Evolutionary conservation across 2,113 vertebrate species (phyloP), one percentile per base, ranked within the genome.

Genomic region (Propithecus coquereli): DNA sequence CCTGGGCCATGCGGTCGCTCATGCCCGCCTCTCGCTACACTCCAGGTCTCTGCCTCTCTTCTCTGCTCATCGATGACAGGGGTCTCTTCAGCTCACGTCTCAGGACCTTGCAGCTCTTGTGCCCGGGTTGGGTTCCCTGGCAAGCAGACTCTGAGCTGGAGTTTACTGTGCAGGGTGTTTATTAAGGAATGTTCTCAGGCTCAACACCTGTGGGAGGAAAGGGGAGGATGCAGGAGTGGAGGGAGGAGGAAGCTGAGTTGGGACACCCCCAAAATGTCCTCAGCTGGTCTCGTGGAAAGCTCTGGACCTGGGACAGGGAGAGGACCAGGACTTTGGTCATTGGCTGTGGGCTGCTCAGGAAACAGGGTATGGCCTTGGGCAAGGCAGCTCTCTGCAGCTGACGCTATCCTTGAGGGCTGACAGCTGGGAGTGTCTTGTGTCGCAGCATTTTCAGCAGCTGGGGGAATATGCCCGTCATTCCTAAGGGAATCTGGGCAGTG

Each of bases 1-100:
- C 2, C 27, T 22, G 57, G 34, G 7, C 65, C 12, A 0, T 0
- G 37, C 13, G 34, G 34, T 37, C 34, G 27, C 65, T 30, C 23
- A 1, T 1, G 34, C 14, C n/a, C 65, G 50, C 37, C 12, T 22
- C 32, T 77, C 3, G 16, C 65, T 57, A 6, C 6, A 9, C 37
- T 45, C 34, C 17, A 23, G n/a, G 47, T 32, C 76, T 80, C 52
- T 2, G 12, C 40, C 18, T 27, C 65, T 70, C 0, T 9, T 63
- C 57, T 50, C 22, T 54, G 71, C 81, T 59, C n/a, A 2, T 12
- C 14, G 63, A 50, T 9, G 52, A 16, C 2, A n/a, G 0, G 10
- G 47, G 52, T 6, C 45, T 68, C n/a, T 30, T 45, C 59, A 40
- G 87, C 52, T 40, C 37, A 3, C 30, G 23, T 34, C 50, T 86